Base-by-base conservation (phyloP, 2,797 vertebrate species). In the Melanotaenia maccullochi region DNA sequence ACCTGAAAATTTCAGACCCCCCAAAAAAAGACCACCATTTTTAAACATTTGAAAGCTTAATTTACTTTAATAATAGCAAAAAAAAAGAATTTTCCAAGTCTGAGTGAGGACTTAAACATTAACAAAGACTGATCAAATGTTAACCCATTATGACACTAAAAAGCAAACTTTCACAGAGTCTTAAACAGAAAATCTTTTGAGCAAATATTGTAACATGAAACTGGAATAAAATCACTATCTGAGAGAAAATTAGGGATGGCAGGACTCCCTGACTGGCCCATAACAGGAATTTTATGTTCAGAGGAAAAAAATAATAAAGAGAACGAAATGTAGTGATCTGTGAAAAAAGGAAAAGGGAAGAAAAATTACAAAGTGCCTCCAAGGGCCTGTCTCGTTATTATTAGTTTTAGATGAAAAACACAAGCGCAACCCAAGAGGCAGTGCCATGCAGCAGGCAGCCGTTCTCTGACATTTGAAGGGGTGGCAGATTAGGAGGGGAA, bases 361-460 rank as follows among this genome's bases (percentile, higher is more conserved):
- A 90, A 82, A 89, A 89, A 93, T 88, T 90, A 90, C 89, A 89
- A 89, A 85, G 85, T 9, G 61, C 84, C 88, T 87, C 86, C 51
- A 13, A 86, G 89, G 85, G 76, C 85, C 81, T 88, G 86, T 88
- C 87, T 92, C 76, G 79, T 89, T 92, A 89, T 93, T 91, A 92
- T 91, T 91, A 90, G 86, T 88, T 93, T 92, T 90, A 91, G 87
- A 93, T 92, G 82, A 88, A 91, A 93, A 92, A 90, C 87, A 90
- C 86, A 87, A 90, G 82, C 64, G 65, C 86, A 81, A 81, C 86
- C 90, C 84, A 68, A 79, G 86, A 90, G 84, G 87, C 85, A 76
- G 78, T 18, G 22, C 32, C 68, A 51, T 75, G 75, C 81, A 38
- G 85, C 79, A 80, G 75, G 79, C 76, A 76, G 78, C 51, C 78